Evolutionary conservation across 2,797 vertebrate species (phyloP), one percentile per base, ranked within the genome.

Genomic region (Lophius americanus): DNA sequence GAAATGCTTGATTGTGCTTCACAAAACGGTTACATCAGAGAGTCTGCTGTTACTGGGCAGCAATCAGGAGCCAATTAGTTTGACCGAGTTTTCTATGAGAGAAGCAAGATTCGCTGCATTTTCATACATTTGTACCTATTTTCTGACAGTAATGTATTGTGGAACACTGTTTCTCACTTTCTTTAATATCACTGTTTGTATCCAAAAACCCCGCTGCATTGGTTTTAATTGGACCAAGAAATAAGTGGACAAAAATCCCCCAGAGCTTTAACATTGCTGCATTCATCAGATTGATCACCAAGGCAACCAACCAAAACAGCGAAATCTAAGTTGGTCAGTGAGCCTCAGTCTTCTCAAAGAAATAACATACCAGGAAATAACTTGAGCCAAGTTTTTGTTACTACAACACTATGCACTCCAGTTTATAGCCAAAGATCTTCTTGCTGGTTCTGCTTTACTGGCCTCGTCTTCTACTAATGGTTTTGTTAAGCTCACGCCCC

Each of bases 21-120:
- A n/a, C n/a, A n/a, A n/a, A n/a, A 77, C 71, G 58, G 49, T 48
- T 60, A 66, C 75, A 77, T 39, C 63, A 54, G 64, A 64, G 56
- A 55, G 39, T 57, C 57, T 50, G 52, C 60, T 51, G 79, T 82
- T 78, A 80, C 76, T 70, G 58, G 58, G 54, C 38, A 33, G 73
- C 60, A 84, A 78, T 84, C 73, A 70, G 62, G 38, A 56, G 0
- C 72, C 81, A 84, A 81, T 80, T 83, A 85, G 72, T 62, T 77
- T 83, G 83, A 81, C 85, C 85, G 61, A 84, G 63, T 76, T 86
- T 78, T 67, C 55, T 41, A 9, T 51, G 44, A 61, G 48, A 57
- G 44, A 52, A 62, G 41, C 33, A 39, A 39, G 47, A 75, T 14
- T 6, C 13, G 59, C 41, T 56, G 47, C 46, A 35, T 53, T 75